Base-by-base conservation (phyloP, 2,888 invertebrate genomes). In the Drosophila diplacantha region DNA sequence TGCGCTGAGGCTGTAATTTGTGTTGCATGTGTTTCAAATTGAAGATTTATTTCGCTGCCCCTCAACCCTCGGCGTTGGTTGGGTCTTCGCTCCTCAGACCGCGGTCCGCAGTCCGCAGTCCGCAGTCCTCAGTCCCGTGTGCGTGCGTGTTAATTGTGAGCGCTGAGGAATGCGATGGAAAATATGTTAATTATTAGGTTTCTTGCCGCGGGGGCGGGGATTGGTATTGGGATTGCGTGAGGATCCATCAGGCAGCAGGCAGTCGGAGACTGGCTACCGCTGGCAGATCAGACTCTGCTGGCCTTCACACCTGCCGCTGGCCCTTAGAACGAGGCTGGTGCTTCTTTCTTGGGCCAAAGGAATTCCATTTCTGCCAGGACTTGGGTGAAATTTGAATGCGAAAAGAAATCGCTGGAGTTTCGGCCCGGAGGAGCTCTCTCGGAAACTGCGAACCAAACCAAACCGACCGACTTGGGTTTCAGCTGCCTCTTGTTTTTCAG, bases 21-120 rank as follows among this genome's bases (percentile, higher is more conserved):
- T 84, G 80, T 82, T 84, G 81, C 81, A 83, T 84, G 84, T 84
- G 81, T 81, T 81, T 81, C 74, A 81, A 81, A 83, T 81, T 81
- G 74, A 83, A 81, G 81, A 84, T 81, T 81, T 81, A 83, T 84
- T 84, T 82, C 47, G 64, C 39, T 31, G 41, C 60, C 44, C 51
- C 55, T 37, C 32, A 34, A 9, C 32, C 29, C 43, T 20, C 37
- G 0, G 8, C 4, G 4, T 16, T 18, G 35, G 35, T 18, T 22
- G 14, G 20, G 20, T 41, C 39, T n/a, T 41, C n/a, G 12, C 12
- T 12, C 1, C 8, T 3, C 38, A n/a, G n/a, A n/a, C n/a, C n/a
- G n/a, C n/a, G n/a, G 39, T 41, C 6, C 3, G 0, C 37, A 11
- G 24, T 29, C 14, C 14, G 0, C 29, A 8, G 29, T 44, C 9